Conservation (phyloP, 2,888 invertebrate species). For the Endomychus coccineus region DNA sequence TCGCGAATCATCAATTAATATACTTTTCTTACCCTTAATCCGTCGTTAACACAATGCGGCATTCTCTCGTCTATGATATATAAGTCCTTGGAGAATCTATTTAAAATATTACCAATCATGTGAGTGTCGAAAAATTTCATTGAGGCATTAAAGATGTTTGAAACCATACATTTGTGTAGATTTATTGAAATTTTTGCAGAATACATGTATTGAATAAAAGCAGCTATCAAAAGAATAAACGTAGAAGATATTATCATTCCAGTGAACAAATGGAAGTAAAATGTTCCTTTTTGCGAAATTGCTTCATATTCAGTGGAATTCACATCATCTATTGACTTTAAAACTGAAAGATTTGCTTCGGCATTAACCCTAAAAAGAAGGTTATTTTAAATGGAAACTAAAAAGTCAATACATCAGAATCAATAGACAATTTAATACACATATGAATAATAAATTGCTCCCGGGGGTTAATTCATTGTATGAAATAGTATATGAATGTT, state of each 20-base stretch:
- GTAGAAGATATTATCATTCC: neutral
- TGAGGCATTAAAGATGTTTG: neutral
- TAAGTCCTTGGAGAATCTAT: slow-evolving; percentile 10
- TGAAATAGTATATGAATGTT: no score
- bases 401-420: no score
- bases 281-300: neutral
- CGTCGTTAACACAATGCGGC: neutral
- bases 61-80: slow-evolving; percentile 5
- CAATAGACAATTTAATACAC: no score
- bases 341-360: neutral
- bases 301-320: slow-evolving; percentile 1
- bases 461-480: no score
- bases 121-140: slow-evolving; percentile 7
- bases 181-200: slow-evolving; percentile 2
- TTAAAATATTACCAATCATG: slow-evolving; percentile 11
- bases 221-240: neutral
- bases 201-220: neutral
- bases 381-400: no score
- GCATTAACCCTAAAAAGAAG: slow-evolving; percentile 3
- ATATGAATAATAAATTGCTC: no score
- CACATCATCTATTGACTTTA: neutral
- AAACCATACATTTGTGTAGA: slow-evolving; percentile 6
- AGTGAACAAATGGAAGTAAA: neutral
- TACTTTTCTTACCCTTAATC: slow-evolving; percentile 1
- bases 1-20: no score